These are phyloP conservation scores for Atethmia centrago DNA, from an alignment of 2,888 invertebrate species.

Conservation along the genomic window DNA sequence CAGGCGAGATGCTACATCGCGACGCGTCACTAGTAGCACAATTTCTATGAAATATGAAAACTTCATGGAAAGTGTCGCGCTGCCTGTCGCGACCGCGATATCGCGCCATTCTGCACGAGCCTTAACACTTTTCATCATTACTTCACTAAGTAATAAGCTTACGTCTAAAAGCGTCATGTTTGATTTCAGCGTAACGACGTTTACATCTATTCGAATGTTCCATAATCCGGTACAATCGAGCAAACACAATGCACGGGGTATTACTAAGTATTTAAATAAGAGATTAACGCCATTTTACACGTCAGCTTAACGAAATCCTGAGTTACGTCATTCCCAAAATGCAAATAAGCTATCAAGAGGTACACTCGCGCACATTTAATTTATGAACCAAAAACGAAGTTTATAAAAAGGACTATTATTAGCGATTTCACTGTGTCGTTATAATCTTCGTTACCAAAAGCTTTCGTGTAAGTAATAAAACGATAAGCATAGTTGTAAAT, in stretches of 20 bases:
- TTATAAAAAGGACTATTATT: conserved; percentile 20
- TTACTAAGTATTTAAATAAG: conserved; percentile 80
- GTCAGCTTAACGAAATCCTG: conserved; percentile 82
- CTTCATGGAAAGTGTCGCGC: no score
- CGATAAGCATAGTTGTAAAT: conserved; percentile 63
- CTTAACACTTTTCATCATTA: conserved; percentile 13
- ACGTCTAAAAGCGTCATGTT: conserved; percentile 29
- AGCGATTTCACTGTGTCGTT: conserved; percentile 12
- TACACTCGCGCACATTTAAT: conserved; percentile 36
- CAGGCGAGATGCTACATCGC: no score
- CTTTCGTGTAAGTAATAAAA: conserved; percentile 60
- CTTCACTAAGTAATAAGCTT: conserved; percentile 19
- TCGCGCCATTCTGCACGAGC: no score
- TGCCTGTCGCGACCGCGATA: no score
- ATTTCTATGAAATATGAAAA: no score
- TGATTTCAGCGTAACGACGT: conserved; percentile 51
- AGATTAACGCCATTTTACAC: conserved; percentile 83
- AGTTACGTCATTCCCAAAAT: conserved; percentile 76
- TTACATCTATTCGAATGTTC: conserved; percentile 59
- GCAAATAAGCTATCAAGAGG: conserved; percentile 73
- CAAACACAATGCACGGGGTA: conserved; percentile 71
- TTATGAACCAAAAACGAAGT: conserved; percentile 26
- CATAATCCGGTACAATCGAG: conserved; percentile 68
- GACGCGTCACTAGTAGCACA: no score
- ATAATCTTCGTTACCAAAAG: conserved; percentile 32